Evolutionary conservation across 2,888 invertebrate genomes (phyloP).

Genomic region (Pheosia gnoma): DNA sequence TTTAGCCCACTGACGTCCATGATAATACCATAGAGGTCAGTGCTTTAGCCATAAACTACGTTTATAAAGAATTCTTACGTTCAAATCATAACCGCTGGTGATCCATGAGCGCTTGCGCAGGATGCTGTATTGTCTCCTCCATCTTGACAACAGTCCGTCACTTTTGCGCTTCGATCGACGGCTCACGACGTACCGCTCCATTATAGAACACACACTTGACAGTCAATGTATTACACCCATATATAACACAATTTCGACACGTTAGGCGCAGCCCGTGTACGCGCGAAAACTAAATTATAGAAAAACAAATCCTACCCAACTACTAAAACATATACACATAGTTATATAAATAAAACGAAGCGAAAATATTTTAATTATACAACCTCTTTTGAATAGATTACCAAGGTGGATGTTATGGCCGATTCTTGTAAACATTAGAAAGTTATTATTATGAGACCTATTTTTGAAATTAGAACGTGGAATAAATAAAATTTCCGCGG

Average conservation of each 20-base stretch:
- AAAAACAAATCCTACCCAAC: conserved; percentile 56
- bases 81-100: conserved; percentile 71
- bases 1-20: too few relatives aligned
- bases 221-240: conserved; percentile 46
- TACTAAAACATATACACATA: conserved; percentile 46
- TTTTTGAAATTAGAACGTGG: conserved; percentile 41
- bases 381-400: conserved; percentile 55
- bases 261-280: conserved; percentile 57
- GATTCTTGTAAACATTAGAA: conserved; percentile 57
- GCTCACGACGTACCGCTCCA: conserved; percentile 73
- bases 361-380: conserved; percentile 65
- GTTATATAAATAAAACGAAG: conserved; percentile 70
- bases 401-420: conserved; percentile 40
- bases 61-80: conserved; percentile 71
- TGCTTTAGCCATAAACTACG: too few relatives aligned
- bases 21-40: too few relatives aligned
- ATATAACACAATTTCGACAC: conserved; percentile 45
- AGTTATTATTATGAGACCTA: conserved; percentile 44
- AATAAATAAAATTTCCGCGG: conserved; percentile 41
- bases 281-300: conserved; percentile 65
- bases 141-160: conserved; percentile 69
- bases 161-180: conserved; percentile 70
- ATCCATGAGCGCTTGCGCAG: conserved; percentile 67
- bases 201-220: conserved; percentile 47
- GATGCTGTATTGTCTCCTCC: conserved; percentile 69